Conservation (phyloP, 2,888 invertebrate genomes). For the Ectobius pallidus region DNA sequence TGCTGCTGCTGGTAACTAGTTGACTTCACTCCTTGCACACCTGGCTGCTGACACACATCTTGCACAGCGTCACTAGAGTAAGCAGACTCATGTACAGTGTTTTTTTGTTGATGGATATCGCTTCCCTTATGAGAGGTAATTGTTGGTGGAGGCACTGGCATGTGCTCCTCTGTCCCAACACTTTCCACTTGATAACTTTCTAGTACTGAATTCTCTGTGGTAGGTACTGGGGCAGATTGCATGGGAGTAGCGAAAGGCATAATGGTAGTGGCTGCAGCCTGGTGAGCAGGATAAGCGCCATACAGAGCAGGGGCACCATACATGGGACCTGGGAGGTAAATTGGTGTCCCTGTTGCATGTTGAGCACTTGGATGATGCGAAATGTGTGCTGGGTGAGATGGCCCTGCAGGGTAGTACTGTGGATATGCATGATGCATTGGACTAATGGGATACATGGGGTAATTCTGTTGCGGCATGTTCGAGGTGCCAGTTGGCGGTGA, state of each 20-base stretch:
- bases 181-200: neutral
- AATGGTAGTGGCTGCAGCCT: neutral
- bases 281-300: constrained; percentile 8
- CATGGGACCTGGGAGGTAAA: constrained; percentile 53
- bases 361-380: constrained; percentile 52
- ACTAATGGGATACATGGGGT: neutral
- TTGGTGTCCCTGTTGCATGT: constrained; percentile 61
- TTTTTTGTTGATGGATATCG: neutral
- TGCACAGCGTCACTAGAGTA: neutral
- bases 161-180: neutral
- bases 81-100: neutral
- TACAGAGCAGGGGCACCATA: constrained; percentile 5
- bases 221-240: neutral
- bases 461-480: constrained; percentile 1
- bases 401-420: constrained; percentile 33
- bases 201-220: constrained; percentile 5
- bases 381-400: constrained; percentile 21
- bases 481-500: constrained; percentile 7
- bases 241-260: constrained; percentile 17
- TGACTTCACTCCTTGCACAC: neutral
- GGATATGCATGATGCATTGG: constrained; percentile 55
- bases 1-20: constrained; percentile 18
- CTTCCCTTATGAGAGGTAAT: neutral
- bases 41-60: neutral
- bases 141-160: neutral